Conservation (phyloP, 2,113 vertebrate species). For the Origma solitaria region DNA sequence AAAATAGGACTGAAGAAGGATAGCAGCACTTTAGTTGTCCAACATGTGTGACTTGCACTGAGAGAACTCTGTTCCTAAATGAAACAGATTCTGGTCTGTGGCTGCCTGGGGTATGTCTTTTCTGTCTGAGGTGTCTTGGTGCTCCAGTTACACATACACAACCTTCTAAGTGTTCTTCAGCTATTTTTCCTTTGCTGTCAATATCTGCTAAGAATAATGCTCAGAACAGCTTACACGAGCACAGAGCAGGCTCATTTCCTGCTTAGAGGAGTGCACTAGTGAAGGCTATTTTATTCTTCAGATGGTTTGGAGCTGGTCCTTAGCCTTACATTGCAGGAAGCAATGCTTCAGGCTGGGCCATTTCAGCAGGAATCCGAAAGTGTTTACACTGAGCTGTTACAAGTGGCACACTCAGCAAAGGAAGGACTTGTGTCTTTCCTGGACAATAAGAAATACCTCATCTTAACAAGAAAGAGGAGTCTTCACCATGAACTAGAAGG, state of each 20-base stretch:
- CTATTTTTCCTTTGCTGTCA: background rate
- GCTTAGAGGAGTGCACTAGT: background rate
- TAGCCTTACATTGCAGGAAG: background rate
- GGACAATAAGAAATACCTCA: background rate
- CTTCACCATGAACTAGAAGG: background rate
- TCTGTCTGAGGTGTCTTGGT: background rate
- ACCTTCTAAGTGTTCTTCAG: background rate
- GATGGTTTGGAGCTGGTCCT: background rate
- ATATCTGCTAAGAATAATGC: background rate
- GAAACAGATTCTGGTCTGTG: background rate
- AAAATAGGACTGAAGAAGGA: background rate
- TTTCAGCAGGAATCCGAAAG: background rate
- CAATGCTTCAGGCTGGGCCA: background rate
- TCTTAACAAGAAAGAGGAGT: background rate
- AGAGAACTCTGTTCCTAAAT: background rate
- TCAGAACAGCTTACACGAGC: background rate
- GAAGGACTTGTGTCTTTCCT: background rate
- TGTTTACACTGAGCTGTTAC: accelerated
- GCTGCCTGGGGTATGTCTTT: background rate
- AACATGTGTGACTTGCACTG: background rate
- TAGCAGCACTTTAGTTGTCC: background rate
- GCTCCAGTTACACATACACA: background rate
- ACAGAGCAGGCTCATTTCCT: background rate
- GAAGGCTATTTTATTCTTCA: background rate
- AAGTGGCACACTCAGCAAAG: background rate